Evolutionary conservation across 1,140 invertebrate species (phyloP).

Genomic region (Delia radicum): DNA sequence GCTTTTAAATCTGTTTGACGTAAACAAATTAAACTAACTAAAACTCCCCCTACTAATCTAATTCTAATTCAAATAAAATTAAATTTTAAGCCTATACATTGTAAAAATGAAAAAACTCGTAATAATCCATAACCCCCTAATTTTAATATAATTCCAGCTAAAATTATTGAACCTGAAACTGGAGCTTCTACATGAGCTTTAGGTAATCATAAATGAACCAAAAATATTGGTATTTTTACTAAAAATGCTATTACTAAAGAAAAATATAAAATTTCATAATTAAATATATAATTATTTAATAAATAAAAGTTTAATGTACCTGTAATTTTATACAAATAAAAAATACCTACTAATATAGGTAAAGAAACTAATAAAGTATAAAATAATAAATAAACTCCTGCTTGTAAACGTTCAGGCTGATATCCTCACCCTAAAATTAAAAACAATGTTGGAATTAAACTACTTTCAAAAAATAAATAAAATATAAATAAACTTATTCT

Average conservation of each 20-base stretch:
- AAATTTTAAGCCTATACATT: slow-evolving; percentile 55
- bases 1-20: slow-evolving; percentile 58
- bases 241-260: slow-evolving; percentile 64
- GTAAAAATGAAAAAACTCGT: slow-evolving; percentile 58
- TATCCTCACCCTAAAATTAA: slow-evolving; percentile 60
- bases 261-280: slow-evolving; percentile 59
- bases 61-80: slow-evolving; percentile 56
- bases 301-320: slow-evolving; percentile 57
- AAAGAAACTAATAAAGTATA: slow-evolving; percentile 64
- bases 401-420: slow-evolving; percentile 64
- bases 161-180: slow-evolving; percentile 69
- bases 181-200: slow-evolving; percentile 74
- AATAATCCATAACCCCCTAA: slow-evolving; percentile 63
- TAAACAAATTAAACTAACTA: slow-evolving; percentile 61
- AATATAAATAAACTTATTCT: slow-evolving; percentile 63
- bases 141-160: slow-evolving; percentile 59
- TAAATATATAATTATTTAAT: slow-evolving; percentile 55
- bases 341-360: slow-evolving; percentile 62
- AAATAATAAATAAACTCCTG: no score
- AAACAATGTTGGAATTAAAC: no score
- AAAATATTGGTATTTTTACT: slow-evolving; percentile 70
- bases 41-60: slow-evolving; percentile 60
- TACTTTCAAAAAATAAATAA: no score
- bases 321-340: slow-evolving; percentile 60
- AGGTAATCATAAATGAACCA: slow-evolving; percentile 69